phyloP scores from a whole-genome alignment of 2,888 invertebrate genomes.

The Rhopalosiphum nymphaeae region DNA sequence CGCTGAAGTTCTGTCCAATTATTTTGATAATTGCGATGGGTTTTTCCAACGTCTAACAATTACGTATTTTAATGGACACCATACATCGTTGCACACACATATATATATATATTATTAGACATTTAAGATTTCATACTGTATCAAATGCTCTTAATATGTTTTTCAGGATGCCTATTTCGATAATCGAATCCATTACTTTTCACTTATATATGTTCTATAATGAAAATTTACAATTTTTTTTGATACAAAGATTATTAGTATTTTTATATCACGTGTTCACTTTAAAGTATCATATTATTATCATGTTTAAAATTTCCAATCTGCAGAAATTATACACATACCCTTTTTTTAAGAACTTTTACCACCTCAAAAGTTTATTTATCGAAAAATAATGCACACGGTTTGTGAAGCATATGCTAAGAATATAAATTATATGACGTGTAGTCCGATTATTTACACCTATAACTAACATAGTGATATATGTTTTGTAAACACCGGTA shows the following conservation, averaged over 20 bases:
- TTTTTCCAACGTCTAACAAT: background rate
- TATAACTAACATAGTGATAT: background rate
- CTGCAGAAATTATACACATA: background rate
- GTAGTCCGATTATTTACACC: background rate
- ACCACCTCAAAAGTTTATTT: background rate
- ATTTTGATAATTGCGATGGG: constrained; percentile 1
- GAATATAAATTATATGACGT: background rate
- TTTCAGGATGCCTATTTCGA: background rate
- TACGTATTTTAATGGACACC: background rate
- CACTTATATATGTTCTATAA: background rate
- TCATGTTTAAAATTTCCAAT: background rate
- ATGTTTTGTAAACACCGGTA: background rate
- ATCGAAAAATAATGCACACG: background rate
- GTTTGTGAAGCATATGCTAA: background rate
- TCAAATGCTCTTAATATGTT: background rate
- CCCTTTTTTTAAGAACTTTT: background rate
- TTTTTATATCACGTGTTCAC: background rate
- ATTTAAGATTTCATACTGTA: background rate
- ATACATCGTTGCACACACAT: background rate
- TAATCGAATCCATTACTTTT: background rate
- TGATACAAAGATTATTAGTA: background rate
- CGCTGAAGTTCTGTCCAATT: background rate
- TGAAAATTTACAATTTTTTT: background rate
- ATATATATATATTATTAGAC: background rate
- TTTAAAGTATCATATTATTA: background rate